A percentile compares a stretch with the other conserved stretches of the same genome.
These are phyloP conservation scores for Micromys minutus DNA, from an alignment of 2,113 vertebrate species.

Conservation along the genomic window DNA sequence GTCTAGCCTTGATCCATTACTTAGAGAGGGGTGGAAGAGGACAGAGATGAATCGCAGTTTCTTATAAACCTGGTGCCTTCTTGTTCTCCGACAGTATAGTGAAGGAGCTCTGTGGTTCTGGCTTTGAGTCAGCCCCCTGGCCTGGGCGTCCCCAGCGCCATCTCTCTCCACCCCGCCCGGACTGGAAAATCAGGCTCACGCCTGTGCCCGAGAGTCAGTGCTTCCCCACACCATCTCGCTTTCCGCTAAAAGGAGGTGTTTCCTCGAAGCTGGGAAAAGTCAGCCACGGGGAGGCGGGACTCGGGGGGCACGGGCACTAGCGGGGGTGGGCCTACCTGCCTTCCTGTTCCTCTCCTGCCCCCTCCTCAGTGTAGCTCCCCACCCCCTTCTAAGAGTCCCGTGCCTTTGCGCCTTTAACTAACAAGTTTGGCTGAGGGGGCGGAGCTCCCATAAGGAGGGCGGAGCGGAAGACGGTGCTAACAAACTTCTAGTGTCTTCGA, in stretches of 20 bases:
- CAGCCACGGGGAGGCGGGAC: slow-evolving; percentile 43
- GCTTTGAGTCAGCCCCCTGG: slow-evolving; percentile 80
- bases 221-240: slow-evolving; percentile 75
- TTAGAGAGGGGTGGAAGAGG: slow-evolving; percentile 49
- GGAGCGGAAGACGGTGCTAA: neutral
- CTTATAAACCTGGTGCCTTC: slow-evolving; percentile 82
- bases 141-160: slow-evolving; percentile 81
- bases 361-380: neutral
- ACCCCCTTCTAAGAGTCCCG: neutral
- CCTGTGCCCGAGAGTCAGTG: slow-evolving; percentile 64
- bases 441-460: neutral
- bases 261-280: slow-evolving; percentile 82
- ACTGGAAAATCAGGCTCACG: slow-evolving; percentile 87
- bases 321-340: neutral
- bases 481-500: neutral
- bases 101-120: slow-evolving; percentile 68
- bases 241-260: slow-evolving; percentile 87
- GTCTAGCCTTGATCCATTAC: slow-evolving; percentile 38
- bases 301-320: slow-evolving; percentile 40
- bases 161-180: slow-evolving; percentile 78
- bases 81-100: slow-evolving; percentile 77
- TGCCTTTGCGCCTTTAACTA: neutral
- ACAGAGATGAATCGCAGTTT: slow-evolving; percentile 79
- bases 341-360: slow-evolving; percentile 9
- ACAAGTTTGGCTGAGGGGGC: neutral